These are phyloP conservation scores for Anastatus disparis DNA, from an alignment of 1,140 invertebrate genomes.

Conservation along the genomic window DNA sequence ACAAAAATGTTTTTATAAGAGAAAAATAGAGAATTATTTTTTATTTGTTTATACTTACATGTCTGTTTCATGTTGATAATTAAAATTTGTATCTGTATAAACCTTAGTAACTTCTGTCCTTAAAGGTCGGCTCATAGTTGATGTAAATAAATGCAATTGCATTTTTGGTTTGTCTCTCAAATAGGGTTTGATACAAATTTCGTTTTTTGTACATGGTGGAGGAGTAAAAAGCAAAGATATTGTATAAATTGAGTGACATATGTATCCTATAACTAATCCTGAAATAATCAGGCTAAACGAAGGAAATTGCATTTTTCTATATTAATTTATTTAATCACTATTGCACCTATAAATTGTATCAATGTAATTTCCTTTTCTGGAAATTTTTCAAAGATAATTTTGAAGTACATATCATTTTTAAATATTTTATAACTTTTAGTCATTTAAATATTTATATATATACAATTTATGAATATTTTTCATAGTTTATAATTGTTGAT, in stretches of 20 bases:
- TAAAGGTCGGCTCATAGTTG: constrained; percentile 65
- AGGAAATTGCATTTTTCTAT: constrained; percentile 58
- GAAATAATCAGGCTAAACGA: constrained; percentile 70
- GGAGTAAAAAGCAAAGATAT: constrained; percentile 78
- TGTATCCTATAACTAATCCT: constrained; percentile 76
- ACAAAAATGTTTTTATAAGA: too few relatives aligned
- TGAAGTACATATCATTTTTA: too few relatives aligned
- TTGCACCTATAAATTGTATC: too few relatives aligned
- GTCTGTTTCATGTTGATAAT: constrained; percentile 64
- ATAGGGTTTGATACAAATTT: constrained; percentile 72
- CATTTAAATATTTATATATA: too few relatives aligned
- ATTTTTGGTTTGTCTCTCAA: constrained; percentile 68
- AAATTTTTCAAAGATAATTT: too few relatives aligned
- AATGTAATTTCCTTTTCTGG: too few relatives aligned
- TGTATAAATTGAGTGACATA: constrained; percentile 78
- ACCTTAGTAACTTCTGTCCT: constrained; percentile 57
- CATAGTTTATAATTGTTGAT: too few relatives aligned
- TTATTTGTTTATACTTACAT: constrained; percentile 52
- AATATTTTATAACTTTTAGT: too few relatives aligned
- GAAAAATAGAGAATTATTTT: too few relatives aligned
- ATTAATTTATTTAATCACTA: too few relatives aligned
- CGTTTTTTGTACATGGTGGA: constrained; percentile 72
- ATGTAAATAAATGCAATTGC: constrained; percentile 71
- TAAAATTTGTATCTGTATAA: constrained; percentile 63
- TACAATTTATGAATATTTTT: too few relatives aligned